Base-by-base conservation (phyloP, 2,888 invertebrate species). In the Eurois occulta region DNA sequence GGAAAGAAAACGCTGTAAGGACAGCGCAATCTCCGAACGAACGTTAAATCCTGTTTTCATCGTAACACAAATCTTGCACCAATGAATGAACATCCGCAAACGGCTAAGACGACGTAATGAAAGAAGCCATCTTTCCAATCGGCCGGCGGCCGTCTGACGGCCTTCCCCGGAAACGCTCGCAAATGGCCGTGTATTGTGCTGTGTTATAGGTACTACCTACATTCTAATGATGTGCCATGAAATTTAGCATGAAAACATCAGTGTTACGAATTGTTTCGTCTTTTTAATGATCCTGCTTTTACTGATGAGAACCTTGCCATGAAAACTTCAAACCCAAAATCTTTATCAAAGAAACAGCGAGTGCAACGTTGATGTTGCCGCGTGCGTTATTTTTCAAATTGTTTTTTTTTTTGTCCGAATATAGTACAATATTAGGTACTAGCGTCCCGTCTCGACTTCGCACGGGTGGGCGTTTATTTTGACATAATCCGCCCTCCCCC, bases 51-150 rank as follows among this genome's bases (percentile, higher is more conserved):
- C 10, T 32, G 28, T 62, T 62, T 46, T 24, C 38, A 68, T 28
- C 28, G 28, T 52, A 10, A 13, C 28, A 43, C 10, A 38, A 60
- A 66, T 67, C 38, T 70, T 35, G 1, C 41, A 64, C 55, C 32
- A 62, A 28, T 32, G 21, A 55, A 32, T n/a, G 21, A 64, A 32
- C 41, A 35, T 43, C 38, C 21, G 24, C 16, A 41, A 76, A 35
- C 21, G 5, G 16, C 24, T 38, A 43, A 48, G 67, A 13, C 46
- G 46, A 60, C 38, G 41, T 69, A 74, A 74, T 60, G 43, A 43
- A 75, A 81, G 69, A 55, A 67, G 58, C 67, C 65, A 52, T 72
- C 67, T 72, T 74, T 77, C 69, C 62, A 80, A 83, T 74, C 66
- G 62, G 28, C 18, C 7, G 24, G 72, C 66, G 62, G 28, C 18